A percentile compares a stretch with the other conserved stretches of the same genome.
Evolutionary conservation across 2,888 invertebrate species (phyloP).

Genomic region (Sturmia bella): DNA sequence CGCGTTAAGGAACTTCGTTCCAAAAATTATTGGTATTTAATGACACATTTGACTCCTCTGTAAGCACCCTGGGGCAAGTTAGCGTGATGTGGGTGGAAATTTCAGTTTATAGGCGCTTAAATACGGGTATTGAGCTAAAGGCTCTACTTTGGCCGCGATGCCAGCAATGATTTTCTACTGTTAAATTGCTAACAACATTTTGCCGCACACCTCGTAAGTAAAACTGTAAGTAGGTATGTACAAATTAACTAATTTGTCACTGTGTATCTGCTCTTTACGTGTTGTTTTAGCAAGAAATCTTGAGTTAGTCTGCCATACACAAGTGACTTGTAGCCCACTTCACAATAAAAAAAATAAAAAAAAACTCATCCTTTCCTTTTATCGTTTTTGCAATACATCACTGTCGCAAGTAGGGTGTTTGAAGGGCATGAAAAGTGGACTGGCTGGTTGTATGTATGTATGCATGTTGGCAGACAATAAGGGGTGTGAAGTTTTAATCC

Average conservation of each 20-base stretch:
- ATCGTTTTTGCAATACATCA: slow-evolving; percentile 37
- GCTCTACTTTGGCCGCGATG: too few species aligned
- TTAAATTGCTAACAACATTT: not conserved
- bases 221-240: not conserved
- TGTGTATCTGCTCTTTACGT: not conserved
- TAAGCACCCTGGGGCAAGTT: too few species aligned
- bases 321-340: slow-evolving; percentile 48
- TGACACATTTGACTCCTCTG: too few species aligned
- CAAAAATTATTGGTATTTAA: too few species aligned
- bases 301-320: slow-evolving; percentile 33
- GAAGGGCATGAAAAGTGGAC: not conserved
- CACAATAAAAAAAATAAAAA: not conserved
- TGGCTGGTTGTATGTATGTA: not conserved
- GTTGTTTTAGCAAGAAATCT: slow-evolving; percentile 17
- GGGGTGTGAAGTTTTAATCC: slow-evolving; percentile 59
- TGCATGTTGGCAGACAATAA: slow-evolving; percentile 17
- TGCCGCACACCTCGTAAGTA: not conserved
- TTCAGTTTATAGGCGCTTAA: too few species aligned
- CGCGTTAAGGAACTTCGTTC: too few species aligned
- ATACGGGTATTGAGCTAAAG: too few species aligned
- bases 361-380: slow-evolving; percentile 18
- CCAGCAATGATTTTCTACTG: too few species aligned
- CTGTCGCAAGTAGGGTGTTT: not conserved
- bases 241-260: slow-evolving; percentile 9
- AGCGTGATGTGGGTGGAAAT: too few species aligned